phyloP scores from a whole-genome alignment of 2,888 invertebrate genomes.

The Lobophora halterata region DNA sequence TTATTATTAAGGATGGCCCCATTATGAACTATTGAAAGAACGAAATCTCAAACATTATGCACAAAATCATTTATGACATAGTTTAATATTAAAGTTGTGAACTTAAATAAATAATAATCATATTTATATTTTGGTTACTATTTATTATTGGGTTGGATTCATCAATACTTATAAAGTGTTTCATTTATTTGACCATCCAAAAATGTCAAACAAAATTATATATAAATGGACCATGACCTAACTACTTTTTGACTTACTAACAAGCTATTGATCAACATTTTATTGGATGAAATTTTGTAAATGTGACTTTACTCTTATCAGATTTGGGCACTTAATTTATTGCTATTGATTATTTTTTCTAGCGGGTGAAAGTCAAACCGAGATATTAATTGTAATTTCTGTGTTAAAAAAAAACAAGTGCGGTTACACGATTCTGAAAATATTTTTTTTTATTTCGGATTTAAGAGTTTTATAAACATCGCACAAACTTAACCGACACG shows the following conservation, averaged over 20 bases:
- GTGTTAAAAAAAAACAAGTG: slow-evolving; percentile 19
- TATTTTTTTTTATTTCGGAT: slow-evolving; percentile 14
- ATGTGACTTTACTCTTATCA: slow-evolving; percentile 58
- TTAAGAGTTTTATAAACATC: slow-evolving; percentile 27
- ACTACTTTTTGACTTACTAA: slow-evolving; percentile 47
- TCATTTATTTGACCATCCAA: slow-evolving; percentile 17
- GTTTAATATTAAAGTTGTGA: too few species aligned
- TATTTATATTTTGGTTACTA: too few species aligned
- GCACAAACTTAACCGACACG: slow-evolving; percentile 41
- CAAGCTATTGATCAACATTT: slow-evolving; percentile 73
- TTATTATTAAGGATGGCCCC: slow-evolving; percentile 45
- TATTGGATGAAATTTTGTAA: slow-evolving; percentile 58
- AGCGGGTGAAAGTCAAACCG: slow-evolving; percentile 57
- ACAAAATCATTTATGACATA: slow-evolving; percentile 57
- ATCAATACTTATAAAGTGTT: slow-evolving; percentile 6
- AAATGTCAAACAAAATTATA: slow-evolving; percentile 59
- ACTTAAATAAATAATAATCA: slow-evolving; percentile 22
- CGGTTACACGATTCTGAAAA: slow-evolving; percentile 20
- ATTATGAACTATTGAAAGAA: slow-evolving; percentile 44
- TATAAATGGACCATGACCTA: slow-evolving; percentile 67
- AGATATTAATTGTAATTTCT: slow-evolving; percentile 19
- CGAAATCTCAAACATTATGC: slow-evolving; percentile 57
- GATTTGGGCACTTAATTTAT: slow-evolving; percentile 54
- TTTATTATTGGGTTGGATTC: slow-evolving; percentile 14
- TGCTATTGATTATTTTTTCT: slow-evolving; percentile 47